A percentile compares a stretch with the other conserved stretches of the same genome.
These are phyloP conservation scores for Cassiopea andromeda DNA, from an alignment of 30 jellyfish, hydroid and myxozoan genomes.

Conservation along the genomic window DNA sequence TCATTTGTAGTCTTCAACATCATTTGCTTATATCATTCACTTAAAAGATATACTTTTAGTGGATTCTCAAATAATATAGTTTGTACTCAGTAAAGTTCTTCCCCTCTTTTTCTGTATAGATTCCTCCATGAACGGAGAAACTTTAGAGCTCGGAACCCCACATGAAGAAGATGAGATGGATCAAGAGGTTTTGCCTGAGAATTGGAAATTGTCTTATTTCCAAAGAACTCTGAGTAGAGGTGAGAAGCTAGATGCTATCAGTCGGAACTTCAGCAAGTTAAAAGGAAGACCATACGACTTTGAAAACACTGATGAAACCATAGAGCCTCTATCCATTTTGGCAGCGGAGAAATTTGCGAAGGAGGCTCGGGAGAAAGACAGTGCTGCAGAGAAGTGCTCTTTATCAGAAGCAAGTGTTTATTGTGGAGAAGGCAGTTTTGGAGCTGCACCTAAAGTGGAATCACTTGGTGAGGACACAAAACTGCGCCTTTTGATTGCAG, in stretches of 20 bases:
- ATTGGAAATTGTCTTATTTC: conserved; percentile 83
- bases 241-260: conserved; percentile 71
- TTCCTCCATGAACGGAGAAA: background rate
- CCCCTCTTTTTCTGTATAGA: background rate
- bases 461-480: conserved; percentile 36
- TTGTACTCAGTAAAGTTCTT: background rate
- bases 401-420: conserved; percentile 56
- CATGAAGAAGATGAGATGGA: conserved; percentile 21
- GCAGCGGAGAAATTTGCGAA: conserved; percentile 73
- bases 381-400: background rate
- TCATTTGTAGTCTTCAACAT: background rate
- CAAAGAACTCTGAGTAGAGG: conserved; percentile 75
- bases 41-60: no score
- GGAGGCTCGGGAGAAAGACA: conserved; percentile 34
- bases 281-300: conserved; percentile 57
- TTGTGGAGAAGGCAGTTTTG: conserved; percentile 65
- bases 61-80: background rate
- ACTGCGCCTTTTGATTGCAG: conserved; percentile 60
- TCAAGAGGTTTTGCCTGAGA: conserved; percentile 28
- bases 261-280: conserved; percentile 55
- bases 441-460: conserved; percentile 53
- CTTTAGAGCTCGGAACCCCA: background rate
- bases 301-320: background rate
- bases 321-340: conserved; percentile 35
- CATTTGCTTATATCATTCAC: background rate